Evolutionary conservation across 2,113 vertebrate species (phyloP), one percentile per base, ranked within the genome.

Genomic region (Tursiops truncatus): DNA sequence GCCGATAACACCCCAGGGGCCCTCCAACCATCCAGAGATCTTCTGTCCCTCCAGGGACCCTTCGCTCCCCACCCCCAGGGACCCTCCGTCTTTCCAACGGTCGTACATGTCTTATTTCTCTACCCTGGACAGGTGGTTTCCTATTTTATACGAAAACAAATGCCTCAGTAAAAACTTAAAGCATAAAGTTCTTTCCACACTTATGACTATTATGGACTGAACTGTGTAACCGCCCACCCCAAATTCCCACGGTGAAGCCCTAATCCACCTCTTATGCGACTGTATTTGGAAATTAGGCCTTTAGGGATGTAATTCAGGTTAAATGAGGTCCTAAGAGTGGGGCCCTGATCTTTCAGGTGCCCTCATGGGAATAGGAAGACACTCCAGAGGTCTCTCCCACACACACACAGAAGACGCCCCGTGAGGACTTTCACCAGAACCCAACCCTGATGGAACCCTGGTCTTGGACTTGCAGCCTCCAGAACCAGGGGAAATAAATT

Each of bases 41-140:
- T 8, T 3, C n/a, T 14, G 0, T 8, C 28, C 12, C 1, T 12
- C 21, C 56, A 50, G 53, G 38, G 28, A 11, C 23, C 23, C 28
- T 31, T 21, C 20, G 0, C 5, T 15, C 50, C 14, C 14, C 13
- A 4, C 50, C 1, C 33, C 38, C 36, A 63, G 60, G 5, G 28
- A 33, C 41, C 41, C 28, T 84, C 17, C 26, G 9, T 36, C 68
- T 68, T 38, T 33, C 76, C 63, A 56, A 4, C 7, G 47, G 26
- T 11, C 15, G 41, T 31, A 25, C n/a, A 11, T 23, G 36, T 33
- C 65, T 60, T 53, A 36, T 68, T 67, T 82, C 50, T n/a, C n/a
- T 71, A 60, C 21, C 47, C 58, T 50, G 20, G 91, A 50, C 17
- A 10, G 2, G 8, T 14, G 2, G 14, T 50, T 80, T 81, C 33